Conservation (phyloP, 2,888 invertebrate genomes). For the Parascotia fuliginaria region DNA sequence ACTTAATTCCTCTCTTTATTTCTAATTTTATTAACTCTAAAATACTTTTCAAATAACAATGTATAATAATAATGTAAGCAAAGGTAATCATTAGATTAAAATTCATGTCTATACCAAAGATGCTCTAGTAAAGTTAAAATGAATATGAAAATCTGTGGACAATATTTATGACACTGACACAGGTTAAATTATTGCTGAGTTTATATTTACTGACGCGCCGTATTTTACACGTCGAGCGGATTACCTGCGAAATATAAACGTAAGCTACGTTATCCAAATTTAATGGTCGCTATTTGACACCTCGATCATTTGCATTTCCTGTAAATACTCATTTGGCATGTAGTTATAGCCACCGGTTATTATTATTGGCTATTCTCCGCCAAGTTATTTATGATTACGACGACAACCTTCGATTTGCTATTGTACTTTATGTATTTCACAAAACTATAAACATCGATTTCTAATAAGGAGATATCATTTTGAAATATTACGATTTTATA, state of each 20-base stretch:
- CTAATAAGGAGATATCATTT: conserved; percentile 6
- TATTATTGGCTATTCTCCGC: conserved; percentile 48
- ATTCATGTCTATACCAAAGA: conserved; percentile 62
- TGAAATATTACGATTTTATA: conserved; percentile 1
- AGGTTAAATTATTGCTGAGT: conserved; percentile 71
- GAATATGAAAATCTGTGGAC: conserved; percentile 76
- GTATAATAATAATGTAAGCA: conserved; percentile 48
- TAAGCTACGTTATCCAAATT: conserved; percentile 70
- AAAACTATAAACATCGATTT: conserved; percentile 16
- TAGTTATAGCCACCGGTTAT: conserved; percentile 60
- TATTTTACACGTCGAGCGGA: conserved; percentile 76
- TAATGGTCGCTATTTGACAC: conserved; percentile 73
- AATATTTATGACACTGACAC: conserved; percentile 76
- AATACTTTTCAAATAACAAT: no score
- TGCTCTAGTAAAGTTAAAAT: conserved; percentile 67
- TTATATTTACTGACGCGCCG: conserved; percentile 78
- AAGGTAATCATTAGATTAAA: conserved; percentile 55
- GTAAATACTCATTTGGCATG: conserved; percentile 59
- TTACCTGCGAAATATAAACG: conserved; percentile 74
- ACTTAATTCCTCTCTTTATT: not conserved
- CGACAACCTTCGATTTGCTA: conserved; percentile 37
- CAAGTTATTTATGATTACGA: conserved; percentile 49
- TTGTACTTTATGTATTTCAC: conserved; percentile 22
- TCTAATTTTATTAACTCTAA: no score
- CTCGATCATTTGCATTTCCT: conserved; percentile 65